Base-by-base conservation (phyloP, 2,797 vertebrate species). In the Limnodromus scolopaceus region DNA sequence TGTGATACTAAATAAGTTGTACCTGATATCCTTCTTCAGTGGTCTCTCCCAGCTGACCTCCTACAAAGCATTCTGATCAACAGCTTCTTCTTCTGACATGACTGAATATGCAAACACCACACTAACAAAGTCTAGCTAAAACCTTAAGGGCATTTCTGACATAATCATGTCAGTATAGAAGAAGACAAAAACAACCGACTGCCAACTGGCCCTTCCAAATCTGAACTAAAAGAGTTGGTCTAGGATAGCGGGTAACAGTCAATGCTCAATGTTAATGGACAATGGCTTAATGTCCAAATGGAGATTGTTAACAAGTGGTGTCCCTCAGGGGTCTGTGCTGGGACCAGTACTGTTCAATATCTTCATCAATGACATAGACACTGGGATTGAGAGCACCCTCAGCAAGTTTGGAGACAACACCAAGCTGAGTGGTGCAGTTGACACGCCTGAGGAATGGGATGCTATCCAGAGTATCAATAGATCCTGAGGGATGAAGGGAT, bases 81-180 rank as follows among this genome's bases (percentile, higher is more conserved):
- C 61, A 82, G 49, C 41, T 84, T 45, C 85, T 85, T 93, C 92
- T 86, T 87, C 88, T 43, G 11, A 54, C 27, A 20, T n/a, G n/a
- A 54, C 60, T 49, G 55, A 89, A 43, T 68, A 82, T 36, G 41
- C 53, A 32, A 88, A 76, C 30, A 65, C 46, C 17, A 8, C 61
- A 61, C 32, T 65, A 53, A 91, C 41, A 43, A 94, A 92, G 27
- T 79, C 84, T 85, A 66, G 32, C 81, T 85, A 89, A 91, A 92
- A 75, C 6, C 36, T 55, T 89, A 70, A 87, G 43, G 87, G 55
- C 45, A 66, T 94, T 89, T 83, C 72, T 77, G 25, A 89, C 39
- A 78, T 86, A 92, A 53, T 69, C 63, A 28, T 68, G 20, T 72
- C 61, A 91, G 38, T 51, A 85, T 4, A 70, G 55, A 46, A 83